Base-by-base conservation (phyloP, 2,888 invertebrate species). In the Tolmerus cingulatus region DNA sequence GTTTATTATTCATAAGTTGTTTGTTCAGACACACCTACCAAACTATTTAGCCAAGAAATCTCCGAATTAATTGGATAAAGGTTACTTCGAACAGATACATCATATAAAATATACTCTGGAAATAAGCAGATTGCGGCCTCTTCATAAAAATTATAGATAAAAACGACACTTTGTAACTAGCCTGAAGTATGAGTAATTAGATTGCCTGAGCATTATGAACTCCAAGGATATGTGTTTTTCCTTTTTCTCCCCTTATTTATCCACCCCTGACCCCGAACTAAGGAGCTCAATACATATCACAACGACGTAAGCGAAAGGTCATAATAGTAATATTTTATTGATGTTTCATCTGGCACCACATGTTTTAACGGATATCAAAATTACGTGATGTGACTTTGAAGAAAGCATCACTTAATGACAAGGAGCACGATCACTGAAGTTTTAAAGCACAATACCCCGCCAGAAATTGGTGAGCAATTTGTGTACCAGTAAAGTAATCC, bases 291-390 rank as follows among this genome's bases (percentile, higher is more conserved):
- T 51, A 51, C 51, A n/a, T 51, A 51, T 51, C n/a, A n/a, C 51
- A 51, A n/a, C 51, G 16, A 51, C 51, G 5, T 51, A 51, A 51
- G 51, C 51, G n/a, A 51, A 51, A 51, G 43, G 40, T 77, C 77
- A 78, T 16, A 19, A 23, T 46, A 78, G 57, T 81, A 81, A 81
- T 55, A 55, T 37, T 82, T 57, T 57, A 82, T 82, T 57, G 55
- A 57, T 27, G 37, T 7, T 12, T 57, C 19, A n/a, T 82, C 19
- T 8, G 19, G 57, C 16, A 82, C n/a, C 55, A 82, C 37, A 66
- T 82, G 82, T 37, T 57, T 81, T 27, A n/a, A 57, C 34, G 57
- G 40, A 82, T 82, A 82, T 82, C 82, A 82, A 82, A 82, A 55
- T 27, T 82, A 82, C 82, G 82, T 82, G 82, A 82, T 30, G 57